Evolutionary conservation across 37 sponge, comb jelly and placozoan genomes (phyloP), one percentile per base, ranked within the genome.

Genomic region (Bolinopsis microptera): DNA sequence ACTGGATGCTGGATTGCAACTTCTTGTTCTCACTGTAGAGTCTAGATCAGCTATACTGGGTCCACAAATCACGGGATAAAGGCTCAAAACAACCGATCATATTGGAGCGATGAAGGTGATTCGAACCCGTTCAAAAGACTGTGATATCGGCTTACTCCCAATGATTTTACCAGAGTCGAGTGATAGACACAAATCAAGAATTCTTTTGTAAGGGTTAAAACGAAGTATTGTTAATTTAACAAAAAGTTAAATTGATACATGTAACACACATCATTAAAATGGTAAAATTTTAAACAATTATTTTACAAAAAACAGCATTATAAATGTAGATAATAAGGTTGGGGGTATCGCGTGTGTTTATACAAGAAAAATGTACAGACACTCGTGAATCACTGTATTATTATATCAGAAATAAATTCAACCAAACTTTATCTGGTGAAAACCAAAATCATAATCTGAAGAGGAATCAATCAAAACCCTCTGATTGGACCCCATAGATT

Each of bases 241-340:
- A 48, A 48, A 48, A 48, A 48, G 61, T 48, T 48, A 48, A 48
- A 48, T 48, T 48, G 61, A 48, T 18, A 48, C 61, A 48, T 48
- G 61, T 48, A 48, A 48, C 61, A 77, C 18, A 25, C 35, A 33
- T 77, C 80, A 77, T 77, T 35, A 77, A 35, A 77, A 48, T 48
- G 61, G 61, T 48, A 48, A 48, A 35, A 32, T 77, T 77, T 77
- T 77, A 35, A 77, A 77, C 80, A 77, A 32, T 32, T 77, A 77
- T 77, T 77, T 77, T 77, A 77, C 80, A 32, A 77, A 77, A 77
- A 33, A 35, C 80, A 32, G 80, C 80, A 32, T 16, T 77, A 35
- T 32, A 77, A 77, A 77, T 77, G 33, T n/a, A 48, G 61, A 48
- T 48, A 48, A 48, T 48, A 48, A 48, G 13, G 61, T 48, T 48